These are phyloP conservation scores for Hippotragus niger DNA, from an alignment of 2,113 vertebrate genomes.

Conservation along the genomic window DNA sequence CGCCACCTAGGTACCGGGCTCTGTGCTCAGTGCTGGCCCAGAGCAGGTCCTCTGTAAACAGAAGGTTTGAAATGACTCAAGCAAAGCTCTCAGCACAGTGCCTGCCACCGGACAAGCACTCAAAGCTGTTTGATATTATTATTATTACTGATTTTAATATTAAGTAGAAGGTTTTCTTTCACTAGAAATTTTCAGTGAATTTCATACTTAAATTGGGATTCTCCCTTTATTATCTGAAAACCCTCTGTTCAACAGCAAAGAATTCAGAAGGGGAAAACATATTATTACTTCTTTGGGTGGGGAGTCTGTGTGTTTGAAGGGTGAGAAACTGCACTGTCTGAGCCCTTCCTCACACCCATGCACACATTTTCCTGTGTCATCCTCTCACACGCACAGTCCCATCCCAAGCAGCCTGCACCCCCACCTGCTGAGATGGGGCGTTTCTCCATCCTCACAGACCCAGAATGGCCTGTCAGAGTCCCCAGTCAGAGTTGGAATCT, in stretches of 20 bases:
- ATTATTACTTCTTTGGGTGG: neutral
- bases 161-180: neutral
- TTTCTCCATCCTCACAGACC: neutral
- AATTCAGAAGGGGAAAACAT: neutral
- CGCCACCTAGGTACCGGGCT: neutral
- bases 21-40: neutral
- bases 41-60: neutral
- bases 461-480: too few relatives aligned
- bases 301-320: neutral
- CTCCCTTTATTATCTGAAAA: neutral
- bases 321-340: neutral
- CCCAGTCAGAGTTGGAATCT: neutral
- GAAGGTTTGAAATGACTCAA: neutral
- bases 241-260: neutral
- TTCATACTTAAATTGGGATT: neutral
- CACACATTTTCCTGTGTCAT: too few relatives aligned
- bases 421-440: rapidly evolving
- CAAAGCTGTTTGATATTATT: neutral
- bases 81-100: neutral
- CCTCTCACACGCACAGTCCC: too few relatives aligned
- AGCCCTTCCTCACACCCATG: neutral
- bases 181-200: neutral
- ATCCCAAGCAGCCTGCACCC: neutral
- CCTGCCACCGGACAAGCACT: neutral
- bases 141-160: neutral